Conservation (phyloP, 1,140 invertebrate species). For the Drosophila willistoni region DNA sequence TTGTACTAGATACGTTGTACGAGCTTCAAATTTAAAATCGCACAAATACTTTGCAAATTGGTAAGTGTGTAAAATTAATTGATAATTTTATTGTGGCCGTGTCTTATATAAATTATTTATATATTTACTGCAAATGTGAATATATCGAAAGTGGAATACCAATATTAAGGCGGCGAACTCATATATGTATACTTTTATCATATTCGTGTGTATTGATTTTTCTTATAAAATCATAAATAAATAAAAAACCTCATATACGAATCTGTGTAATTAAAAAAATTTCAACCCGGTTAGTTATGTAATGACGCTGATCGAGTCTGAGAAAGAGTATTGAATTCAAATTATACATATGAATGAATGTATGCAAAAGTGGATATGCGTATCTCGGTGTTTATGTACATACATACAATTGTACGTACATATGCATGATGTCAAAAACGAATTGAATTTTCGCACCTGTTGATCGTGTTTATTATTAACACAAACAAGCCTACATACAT, state of each 20-base stretch:
- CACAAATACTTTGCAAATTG: conserved; percentile 5
- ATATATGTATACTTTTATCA: neutral
- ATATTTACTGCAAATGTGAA: neutral
- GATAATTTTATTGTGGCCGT: neutral
- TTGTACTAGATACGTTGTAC: conserved; percentile 13
- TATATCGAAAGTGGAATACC: neutral
- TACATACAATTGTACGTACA: neutral
- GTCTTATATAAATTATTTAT: neutral
- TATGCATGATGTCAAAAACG: neutral
- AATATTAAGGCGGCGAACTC: neutral
- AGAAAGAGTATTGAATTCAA: conserved; percentile 1
- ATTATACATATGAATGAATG: neutral
- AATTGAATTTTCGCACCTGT: conserved; percentile 30
- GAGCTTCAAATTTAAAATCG: conserved; percentile 11
- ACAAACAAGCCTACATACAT: neutral
- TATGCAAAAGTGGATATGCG: neutral
- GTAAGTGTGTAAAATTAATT: conserved; percentile 17
- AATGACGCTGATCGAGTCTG: neutral
- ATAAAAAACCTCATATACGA: neutral
- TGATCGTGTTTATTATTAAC: conserved; percentile 14
- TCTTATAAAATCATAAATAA: too few relatives aligned
- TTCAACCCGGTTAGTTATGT: conserved; percentile 18
- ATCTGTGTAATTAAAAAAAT: conserved; percentile 7
- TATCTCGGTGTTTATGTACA: neutral
- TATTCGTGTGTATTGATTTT: neutral